Base-by-base conservation (phyloP, 2,888 invertebrate genomes). In the Polyommatus iphigenia region DNA sequence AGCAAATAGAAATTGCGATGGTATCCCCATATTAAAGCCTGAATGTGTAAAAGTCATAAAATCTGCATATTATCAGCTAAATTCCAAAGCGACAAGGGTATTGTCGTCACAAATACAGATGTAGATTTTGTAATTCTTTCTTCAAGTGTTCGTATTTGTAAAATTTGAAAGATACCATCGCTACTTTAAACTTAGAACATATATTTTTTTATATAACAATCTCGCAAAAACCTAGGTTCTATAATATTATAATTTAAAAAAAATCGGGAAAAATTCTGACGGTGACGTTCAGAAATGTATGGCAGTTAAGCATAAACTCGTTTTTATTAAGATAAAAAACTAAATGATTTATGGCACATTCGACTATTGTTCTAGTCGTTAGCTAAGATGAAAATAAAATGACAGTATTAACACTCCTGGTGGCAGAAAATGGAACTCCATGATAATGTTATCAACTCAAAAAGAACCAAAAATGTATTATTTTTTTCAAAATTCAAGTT, bases 1-100 rank as follows among this genome's bases (percentile, higher is more conserved):
- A 75, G 75, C 75, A 75, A 75, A 73, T 73, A 73, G 24, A 73
- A 46, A 46, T 73, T 54, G 75, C 50, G 24, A 54, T 54, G 29
- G 75, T 46, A 54, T 54, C 75, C 54, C 18, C 75, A 62, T 62
- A 62, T 62, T 62, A 62, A 62, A 24, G 62, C 62, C 62, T 24
- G 62, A 62, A 62, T 62, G 62, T 62, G 24, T 24, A 20, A 62
- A 62, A 8, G 20, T 13, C 10, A 62, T 24, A 24, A 62, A 10
- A 62, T 62, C 62, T 62, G 3, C 24, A n/a, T n/a, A n/a, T n/a
- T n/a, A 62, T 10, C n/a, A 24, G n/a, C 59, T 20, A 20, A 62
- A 62, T 24, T 62, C 0, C 13, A 24, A 62, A 24, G 8, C 20
- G n/a, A n/a, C n/a, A n/a, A n/a, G n/a, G n/a, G 24, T 67, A 29